Conservation (phyloP, 2,113 vertebrate genomes). For the Atrichornis clamosus region DNA sequence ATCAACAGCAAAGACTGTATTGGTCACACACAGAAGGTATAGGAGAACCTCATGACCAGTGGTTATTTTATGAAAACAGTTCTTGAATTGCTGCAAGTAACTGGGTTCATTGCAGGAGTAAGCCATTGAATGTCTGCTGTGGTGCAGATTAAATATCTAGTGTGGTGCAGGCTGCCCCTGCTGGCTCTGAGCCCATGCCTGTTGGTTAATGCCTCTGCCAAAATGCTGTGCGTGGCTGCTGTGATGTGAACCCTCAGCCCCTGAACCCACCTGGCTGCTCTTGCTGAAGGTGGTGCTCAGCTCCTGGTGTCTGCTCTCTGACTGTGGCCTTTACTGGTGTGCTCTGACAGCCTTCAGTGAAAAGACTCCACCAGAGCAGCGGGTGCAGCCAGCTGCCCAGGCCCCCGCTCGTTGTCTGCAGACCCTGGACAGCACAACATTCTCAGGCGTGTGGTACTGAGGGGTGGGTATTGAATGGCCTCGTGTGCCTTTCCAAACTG, state of each 20-base stretch:
- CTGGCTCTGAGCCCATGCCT: neutral
- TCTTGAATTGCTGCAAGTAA: neutral
- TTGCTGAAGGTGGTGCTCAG: neutral
- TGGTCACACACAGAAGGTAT: accelerated
- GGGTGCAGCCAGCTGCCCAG: neutral
- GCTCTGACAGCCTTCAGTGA: neutral
- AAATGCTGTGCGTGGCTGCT: neutral
- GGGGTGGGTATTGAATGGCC: no score
- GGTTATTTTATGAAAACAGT: neutral
- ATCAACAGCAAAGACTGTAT: neutral
- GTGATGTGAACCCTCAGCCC: neutral
- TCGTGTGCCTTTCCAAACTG: accelerated
- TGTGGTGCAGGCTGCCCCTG: neutral
- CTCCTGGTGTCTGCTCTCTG: accelerated
- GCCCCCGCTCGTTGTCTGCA: neutral
- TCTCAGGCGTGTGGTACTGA: neutral
- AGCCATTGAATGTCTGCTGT: neutral
- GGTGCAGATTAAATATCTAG: neutral
- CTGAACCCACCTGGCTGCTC: neutral
- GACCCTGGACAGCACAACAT: neutral
- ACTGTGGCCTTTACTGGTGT: neutral
- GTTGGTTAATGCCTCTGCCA: neutral
- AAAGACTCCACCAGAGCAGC: neutral
- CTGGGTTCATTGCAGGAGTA: neutral
- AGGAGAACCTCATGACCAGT: neutral